Evolutionary conservation across 2,113 vertebrate species (phyloP).

Genomic region (Peromyscus californicus): DNA sequence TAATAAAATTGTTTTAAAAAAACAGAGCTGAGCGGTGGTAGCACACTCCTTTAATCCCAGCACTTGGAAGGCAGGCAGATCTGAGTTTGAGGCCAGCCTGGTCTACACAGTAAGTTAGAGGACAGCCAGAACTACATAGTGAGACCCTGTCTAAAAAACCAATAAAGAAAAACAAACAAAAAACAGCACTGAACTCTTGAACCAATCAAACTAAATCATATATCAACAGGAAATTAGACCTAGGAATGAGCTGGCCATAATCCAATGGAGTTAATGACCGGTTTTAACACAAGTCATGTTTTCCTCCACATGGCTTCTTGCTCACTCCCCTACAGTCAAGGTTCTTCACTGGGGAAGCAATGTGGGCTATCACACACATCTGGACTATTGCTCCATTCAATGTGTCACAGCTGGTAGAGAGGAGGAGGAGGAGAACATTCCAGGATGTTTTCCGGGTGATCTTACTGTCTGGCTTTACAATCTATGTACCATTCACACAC

Average conservation of each 20-base stretch:
- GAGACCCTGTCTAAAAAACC: no score
- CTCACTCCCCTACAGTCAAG: background rate
- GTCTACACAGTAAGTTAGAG: no score
- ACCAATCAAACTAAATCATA: background rate
- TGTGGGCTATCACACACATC: background rate
- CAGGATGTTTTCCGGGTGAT: background rate
- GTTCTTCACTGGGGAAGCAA: background rate
- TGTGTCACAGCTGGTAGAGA: background rate
- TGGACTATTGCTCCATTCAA: background rate
- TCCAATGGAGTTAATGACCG: background rate
- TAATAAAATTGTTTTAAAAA: no score
- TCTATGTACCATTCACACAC: background rate
- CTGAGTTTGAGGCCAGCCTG: no score
- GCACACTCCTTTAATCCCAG: no score
- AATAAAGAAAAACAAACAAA: background rate
- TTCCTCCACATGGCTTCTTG: background rate
- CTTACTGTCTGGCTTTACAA: background rate
- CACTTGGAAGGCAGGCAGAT: no score
- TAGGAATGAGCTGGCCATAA: background rate
- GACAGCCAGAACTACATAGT: no score
- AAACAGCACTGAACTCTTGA: slow-evolving; percentile 5
- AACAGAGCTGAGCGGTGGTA: no score
- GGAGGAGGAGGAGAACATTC: background rate
- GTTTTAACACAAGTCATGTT: background rate
- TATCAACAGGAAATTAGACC: background rate